Base-by-base conservation (phyloP, 2,888 invertebrate genomes). In the Caenorhabditis plicata region DNA sequence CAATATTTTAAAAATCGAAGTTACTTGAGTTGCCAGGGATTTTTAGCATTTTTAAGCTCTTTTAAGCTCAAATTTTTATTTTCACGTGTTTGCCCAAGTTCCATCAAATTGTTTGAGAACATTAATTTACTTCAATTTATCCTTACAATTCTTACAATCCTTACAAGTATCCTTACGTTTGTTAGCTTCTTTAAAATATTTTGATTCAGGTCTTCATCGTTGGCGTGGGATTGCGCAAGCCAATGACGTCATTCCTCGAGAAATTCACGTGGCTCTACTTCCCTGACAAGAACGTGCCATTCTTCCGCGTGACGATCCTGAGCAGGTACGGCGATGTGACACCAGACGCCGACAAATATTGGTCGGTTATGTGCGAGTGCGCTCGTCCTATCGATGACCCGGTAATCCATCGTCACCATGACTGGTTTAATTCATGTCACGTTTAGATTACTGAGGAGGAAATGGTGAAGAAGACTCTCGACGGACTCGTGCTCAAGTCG, bases 341-440 rank as follows among this genome's bases (percentile, higher is more conserved):
- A 15, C 79, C 79, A 7, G 75, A 79, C 55, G 55, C 53, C 31
- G 68, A 60, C 38, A 75, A 79, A 53, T 79, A 78, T 49, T 79
- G 78, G 78, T 79, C 78, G n/a, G 71, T 79, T 15, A 79, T 79
- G 79, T 77, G 77, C 51, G 79, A 79, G 50, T 79, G 78, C 36
- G 77, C 79, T 7, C 42, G 74, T n/a, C 66, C 70, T 9, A 66
- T 70, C 20, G 73, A 72, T 52, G 79, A 79, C 50, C 64, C 70
- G 53, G 73, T 71, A 27, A 47, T 54, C 31, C 5, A n/a, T 19
- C 9, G 9, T 25, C 31, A 17, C 17, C 35, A 32, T n/a, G n/a
- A n/a, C n/a, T n/a, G n/a, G n/a, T n/a, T n/a, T n/a, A n/a, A n/a
- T n/a, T n/a, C n/a, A n/a, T n/a, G n/a, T 31, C 36, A 8, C 27